Evolutionary conservation across 2,888 invertebrate species (phyloP).

Genomic region (Ophraella communa): DNA sequence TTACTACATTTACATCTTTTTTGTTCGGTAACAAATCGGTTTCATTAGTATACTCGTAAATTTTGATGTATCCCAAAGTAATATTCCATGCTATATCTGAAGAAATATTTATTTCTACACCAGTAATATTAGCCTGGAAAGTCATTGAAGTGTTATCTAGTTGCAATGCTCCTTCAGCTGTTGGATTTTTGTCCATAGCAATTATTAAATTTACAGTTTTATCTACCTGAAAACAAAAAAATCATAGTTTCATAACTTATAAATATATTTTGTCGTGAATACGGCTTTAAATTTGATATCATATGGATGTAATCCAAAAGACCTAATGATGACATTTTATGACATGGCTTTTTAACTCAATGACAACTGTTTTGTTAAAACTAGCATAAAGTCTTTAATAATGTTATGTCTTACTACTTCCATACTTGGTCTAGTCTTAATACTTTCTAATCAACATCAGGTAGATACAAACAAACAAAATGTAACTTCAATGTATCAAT

Average conservation of each 20-base stretch:
- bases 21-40: constrained; percentile 12
- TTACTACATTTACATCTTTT: constrained; percentile 12
- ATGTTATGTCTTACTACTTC: no score
- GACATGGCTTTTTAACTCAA: no score
- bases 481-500: no score
- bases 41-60: constrained; percentile 33
- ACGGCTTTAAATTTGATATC: no score
- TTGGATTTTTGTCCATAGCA: constrained; percentile 34
- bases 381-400: no score
- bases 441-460: no score
- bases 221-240: constrained; percentile 34
- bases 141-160: constrained; percentile 31
- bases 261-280: no score
- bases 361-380: no score
- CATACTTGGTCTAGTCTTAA: no score
- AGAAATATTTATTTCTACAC: constrained; percentile 32
- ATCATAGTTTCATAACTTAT: neutral
- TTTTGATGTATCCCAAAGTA: constrained; percentile 34
- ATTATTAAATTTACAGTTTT: constrained; percentile 35
- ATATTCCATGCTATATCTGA: constrained; percentile 29
- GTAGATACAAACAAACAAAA: no score
- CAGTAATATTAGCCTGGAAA: constrained; percentile 33
- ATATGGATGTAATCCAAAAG: no score
- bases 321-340: no score
- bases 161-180: constrained; percentile 34